Conservation (phyloP, 2,113 vertebrate genomes). For the Sphaerodactylus townsendi region DNA sequence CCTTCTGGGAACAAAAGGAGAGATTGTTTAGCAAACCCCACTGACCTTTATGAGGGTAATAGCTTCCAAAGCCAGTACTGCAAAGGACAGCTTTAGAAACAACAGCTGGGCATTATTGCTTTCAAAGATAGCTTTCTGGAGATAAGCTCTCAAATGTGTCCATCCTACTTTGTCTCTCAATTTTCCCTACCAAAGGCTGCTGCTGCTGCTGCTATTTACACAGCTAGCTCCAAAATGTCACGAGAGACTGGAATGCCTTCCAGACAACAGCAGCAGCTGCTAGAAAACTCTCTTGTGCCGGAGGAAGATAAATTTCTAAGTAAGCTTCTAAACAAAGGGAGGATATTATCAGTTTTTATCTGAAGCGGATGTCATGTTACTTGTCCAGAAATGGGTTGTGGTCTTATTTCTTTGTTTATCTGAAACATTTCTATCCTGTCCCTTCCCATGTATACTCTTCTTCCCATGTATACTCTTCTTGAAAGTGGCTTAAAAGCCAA, state of each 20-base stretch:
- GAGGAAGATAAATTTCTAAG: not conserved
- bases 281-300: conserved; percentile 1
- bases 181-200: not conserved
- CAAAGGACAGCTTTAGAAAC: conserved; percentile 53
- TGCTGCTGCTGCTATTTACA: not conserved
- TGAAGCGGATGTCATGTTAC: not conserved
- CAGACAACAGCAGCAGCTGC: conserved; percentile 7
- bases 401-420: not conserved
- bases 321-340: not conserved
- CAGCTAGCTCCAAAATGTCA: not conserved
- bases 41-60: conserved; percentile 45
- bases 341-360: not conserved
- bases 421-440: no score
- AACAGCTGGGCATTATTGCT: conserved; percentile 55
- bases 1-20: rapidly evolving
- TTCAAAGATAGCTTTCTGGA: conserved; percentile 47
- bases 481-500: not conserved
- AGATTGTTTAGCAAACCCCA: rapidly evolving
- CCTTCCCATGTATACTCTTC: no score
- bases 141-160: conserved; percentile 2
- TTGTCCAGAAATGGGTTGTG: not conserved
- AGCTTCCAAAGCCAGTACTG: conserved; percentile 41
- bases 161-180: not conserved
- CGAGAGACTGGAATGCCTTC: not conserved
- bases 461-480: no score